Base-by-base conservation (phyloP, 2,113 vertebrate species). In the Ptychochromis oligacanthus region DNA sequence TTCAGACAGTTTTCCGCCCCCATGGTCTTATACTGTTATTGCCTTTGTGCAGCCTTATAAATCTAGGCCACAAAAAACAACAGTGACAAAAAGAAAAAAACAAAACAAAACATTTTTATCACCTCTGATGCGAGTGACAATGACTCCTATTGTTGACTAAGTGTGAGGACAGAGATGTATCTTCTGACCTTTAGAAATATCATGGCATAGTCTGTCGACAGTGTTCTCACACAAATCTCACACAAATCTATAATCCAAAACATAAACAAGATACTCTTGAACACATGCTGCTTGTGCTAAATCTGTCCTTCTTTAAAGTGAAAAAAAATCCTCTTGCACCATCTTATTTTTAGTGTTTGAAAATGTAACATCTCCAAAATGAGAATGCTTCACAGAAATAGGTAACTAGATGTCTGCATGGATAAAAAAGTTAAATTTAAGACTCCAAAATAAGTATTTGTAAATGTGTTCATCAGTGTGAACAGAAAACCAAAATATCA, bases 121-220 rank as follows among this genome's bases (percentile, higher is more conserved):
- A 86, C 84, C 62, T 90, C 88, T 84, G 90, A 91, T 54, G 80
- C 40, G 18, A 58, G 58, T 70, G 91, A 87, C 87, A 83, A 85
- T 87, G 85, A 87, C 85, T 92, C 79, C 87, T 24, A 70, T 88
- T 93, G 91, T 92, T 91, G 89, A 93, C 91, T 92, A 88, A 93
- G 91, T 89, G 92, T 82, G 88, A 86, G 86, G 75, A 31, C 77
- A 46, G 80, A 89, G 77, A 87, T 81, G 78, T 52, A 80, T 83
- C 82, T 79, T 70, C 83, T 91, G 91, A 91, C 89, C 89, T 93
- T 94, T 89, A 74, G 28, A 87, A 80, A 80, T 80, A 89, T 85
- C 62, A 10, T 18, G 62, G 31, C 34, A 17, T 57, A 59, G 65
- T 61, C 81, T 89, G 84, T 49, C 8, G 20, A 62, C 78, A 54